Evolutionary conservation across 2,113 vertebrate genomes (phyloP), one percentile per base, ranked within the genome.

Genomic region (Laterallus jamaicensis): DNA sequence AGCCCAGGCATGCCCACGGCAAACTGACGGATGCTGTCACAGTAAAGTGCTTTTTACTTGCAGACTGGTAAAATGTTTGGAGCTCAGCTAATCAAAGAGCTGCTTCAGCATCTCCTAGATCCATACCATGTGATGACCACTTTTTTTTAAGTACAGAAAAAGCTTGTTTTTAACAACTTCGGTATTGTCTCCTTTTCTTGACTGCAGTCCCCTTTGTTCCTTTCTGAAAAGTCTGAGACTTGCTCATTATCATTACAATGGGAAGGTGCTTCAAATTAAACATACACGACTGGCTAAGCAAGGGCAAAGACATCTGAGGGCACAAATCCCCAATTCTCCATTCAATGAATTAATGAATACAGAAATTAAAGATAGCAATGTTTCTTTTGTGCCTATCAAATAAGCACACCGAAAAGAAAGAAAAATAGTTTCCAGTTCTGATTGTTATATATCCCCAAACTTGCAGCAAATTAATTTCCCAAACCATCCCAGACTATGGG

Each of bases 251-350:
- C 63, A 86, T 75, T 92, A 80, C 50, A 93, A 70, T 18, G 86
- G 67, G 31, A 92, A 90, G 92, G 52, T 85, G 75, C 32, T 92
- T 86, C 71, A 81, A 81, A 78, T 95, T 94, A 94, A 93, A 92
- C 66, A 75, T 13, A 50, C n/a, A 39, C 0, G 0, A 82, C 35
- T 73, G 44, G 75, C 40, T 88, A 92, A 94, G 68, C 75, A 94
- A 88, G 58, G 39, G 68, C 93, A 92, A 93, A 94, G 59, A 86
- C 55, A 87, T 83, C 37, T 22, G 29, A 95, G 52, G 52, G 31
- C 52, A 92, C 56, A 86, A 95, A 84, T 91, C 66, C 52, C 77
- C 66, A 91, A 0, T 39, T 78, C 88, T 79, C 69, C 15, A 52
- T 40, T 60, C 42, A 68, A 22, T 22, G 31, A 92, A 92, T 42